phyloP scores from a whole-genome alignment of 2,888 invertebrate genomes.

The Pediacus dermestoides region DNA sequence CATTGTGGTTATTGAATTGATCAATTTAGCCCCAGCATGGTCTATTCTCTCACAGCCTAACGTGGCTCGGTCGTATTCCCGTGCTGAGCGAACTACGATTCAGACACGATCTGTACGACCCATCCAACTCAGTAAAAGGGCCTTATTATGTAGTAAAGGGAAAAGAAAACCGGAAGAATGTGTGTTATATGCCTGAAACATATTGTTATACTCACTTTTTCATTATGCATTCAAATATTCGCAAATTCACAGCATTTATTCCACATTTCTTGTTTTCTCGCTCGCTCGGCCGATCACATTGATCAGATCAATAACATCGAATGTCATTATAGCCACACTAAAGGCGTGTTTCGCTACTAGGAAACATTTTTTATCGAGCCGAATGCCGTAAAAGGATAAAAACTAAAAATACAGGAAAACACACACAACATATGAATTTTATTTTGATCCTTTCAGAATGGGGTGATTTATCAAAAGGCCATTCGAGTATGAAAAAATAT shows the following conservation, averaged over 20 bases:
- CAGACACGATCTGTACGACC: constrained; percentile 48
- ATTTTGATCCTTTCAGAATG: too few relatives aligned
- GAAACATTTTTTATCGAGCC: too few relatives aligned
- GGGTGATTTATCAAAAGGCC: too few relatives aligned
- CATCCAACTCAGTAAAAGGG: constrained; percentile 45
- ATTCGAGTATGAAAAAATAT: too few relatives aligned
- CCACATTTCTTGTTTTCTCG: background rate
- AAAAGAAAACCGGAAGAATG: constrained; percentile 47
- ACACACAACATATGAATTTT: too few relatives aligned
- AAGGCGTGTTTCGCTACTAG: constrained; percentile 6
- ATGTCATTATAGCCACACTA: background rate
- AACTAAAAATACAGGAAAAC: too few relatives aligned
- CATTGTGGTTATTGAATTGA: constrained; percentile 52
- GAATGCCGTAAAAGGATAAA: too few relatives aligned
- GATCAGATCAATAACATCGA: constrained; percentile 6
- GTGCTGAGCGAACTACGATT: constrained; percentile 39
- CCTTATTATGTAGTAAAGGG: constrained; percentile 50
- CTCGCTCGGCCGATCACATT: constrained; percentile 3
- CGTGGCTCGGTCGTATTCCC: constrained; percentile 31
- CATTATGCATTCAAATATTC: constrained; percentile 42
- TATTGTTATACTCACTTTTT: constrained; percentile 48
- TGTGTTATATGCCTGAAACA: constrained; percentile 48
- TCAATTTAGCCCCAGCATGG: constrained; percentile 50
- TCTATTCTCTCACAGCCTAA: constrained; percentile 43
- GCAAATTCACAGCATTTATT: constrained; percentile 25